Evolutionary conservation across 2,113 vertebrate species (phyloP).

Genomic region (Crotalus horridus): DNA sequence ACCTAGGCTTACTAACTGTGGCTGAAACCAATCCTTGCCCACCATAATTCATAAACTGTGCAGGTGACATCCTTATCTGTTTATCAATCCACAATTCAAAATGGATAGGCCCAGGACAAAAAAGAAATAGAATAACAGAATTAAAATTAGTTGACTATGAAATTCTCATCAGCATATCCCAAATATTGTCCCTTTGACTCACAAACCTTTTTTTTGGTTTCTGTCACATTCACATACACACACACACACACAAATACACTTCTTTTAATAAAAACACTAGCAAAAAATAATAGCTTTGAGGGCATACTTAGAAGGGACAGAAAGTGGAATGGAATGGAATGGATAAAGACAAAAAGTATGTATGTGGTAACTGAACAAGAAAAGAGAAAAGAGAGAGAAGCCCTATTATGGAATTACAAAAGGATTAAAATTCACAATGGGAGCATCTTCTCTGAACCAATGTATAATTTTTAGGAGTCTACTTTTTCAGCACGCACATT

Average conservation of each 20-base stretch:
- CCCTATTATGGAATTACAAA: background rate
- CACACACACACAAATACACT: background rate
- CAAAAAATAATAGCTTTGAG: background rate
- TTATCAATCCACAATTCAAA: background rate
- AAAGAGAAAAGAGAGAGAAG: background rate
- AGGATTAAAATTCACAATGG: background rate
- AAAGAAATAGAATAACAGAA: background rate
- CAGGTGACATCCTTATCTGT: background rate
- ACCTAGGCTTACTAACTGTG: background rate
- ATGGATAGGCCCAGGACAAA: background rate
- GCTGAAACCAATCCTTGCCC: background rate
- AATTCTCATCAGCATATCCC: background rate
- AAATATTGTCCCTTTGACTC: background rate
- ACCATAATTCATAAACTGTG: background rate
- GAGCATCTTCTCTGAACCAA: background rate
- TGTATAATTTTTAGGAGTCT: background rate
- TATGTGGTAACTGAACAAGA: background rate
- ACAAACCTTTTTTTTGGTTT: background rate
- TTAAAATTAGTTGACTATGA: background rate
- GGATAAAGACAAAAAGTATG: background rate
- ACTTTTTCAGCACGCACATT: background rate
- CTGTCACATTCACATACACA: background rate
- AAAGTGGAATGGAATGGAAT: background rate
- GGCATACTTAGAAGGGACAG: background rate
- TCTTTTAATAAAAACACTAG: background rate